Conservation (phyloP, 2,888 invertebrate genomes). For the Clunio marinus region DNA sequence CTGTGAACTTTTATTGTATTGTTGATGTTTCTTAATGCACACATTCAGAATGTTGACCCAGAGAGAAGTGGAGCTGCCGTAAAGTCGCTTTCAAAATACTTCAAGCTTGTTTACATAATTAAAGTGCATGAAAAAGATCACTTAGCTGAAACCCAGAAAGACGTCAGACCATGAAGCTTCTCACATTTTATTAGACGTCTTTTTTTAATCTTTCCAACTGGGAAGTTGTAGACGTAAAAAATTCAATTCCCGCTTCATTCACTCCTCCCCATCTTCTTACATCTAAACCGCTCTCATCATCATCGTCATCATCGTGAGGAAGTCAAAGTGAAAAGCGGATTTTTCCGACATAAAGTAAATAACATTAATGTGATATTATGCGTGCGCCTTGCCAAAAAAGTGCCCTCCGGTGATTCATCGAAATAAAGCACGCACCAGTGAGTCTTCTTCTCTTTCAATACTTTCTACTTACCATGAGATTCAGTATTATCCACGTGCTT, state of each 20-base stretch:
- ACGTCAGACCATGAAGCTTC: too few relatives aligned
- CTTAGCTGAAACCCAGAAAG: too few relatives aligned
- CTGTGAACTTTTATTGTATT: background rate
- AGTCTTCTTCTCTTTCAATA: background rate
- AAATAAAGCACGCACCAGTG: conserved; percentile 14
- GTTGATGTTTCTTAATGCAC: conserved; percentile 23
- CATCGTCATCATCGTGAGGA: background rate
- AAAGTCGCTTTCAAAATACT: too few relatives aligned
- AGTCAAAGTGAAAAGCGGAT: conserved; percentile 15
- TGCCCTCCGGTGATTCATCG: conserved; percentile 16
- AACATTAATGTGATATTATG: conserved; percentile 20
- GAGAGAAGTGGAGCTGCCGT: too few relatives aligned
- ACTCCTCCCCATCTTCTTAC: background rate
- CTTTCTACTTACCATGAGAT: background rate
- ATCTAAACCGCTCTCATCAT: conserved; percentile 3
- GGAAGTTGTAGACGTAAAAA: conserved; percentile 2
- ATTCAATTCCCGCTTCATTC: too few relatives aligned
- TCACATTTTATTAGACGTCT: too few relatives aligned
- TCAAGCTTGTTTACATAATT: too few relatives aligned
- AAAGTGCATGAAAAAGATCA: too few relatives aligned
- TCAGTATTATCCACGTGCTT: conserved; percentile 11
- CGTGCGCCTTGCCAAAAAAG: background rate
- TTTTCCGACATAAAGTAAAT: conserved; percentile 17
- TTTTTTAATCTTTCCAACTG: background rate
- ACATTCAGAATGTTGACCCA: background rate